Evolutionary conservation across 2,113 vertebrate genomes (phyloP), one percentile per base, ranked within the genome.

Genomic region (Tetraodon nigroviridis): DNA sequence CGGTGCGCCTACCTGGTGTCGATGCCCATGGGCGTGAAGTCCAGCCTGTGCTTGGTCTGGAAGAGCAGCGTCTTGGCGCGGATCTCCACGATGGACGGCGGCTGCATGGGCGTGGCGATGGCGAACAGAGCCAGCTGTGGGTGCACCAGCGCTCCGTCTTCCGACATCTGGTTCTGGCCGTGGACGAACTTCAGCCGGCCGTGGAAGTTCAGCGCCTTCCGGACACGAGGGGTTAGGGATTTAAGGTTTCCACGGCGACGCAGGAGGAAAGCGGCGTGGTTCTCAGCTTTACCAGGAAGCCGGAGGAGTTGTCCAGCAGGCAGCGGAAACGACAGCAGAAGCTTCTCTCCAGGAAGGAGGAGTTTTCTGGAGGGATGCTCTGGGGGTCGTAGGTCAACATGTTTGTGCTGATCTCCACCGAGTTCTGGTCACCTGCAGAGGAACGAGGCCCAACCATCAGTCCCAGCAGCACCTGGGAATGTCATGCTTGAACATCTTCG

Each of bases 251-350:
- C 8, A 12, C 32, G 11, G 7, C 8, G 10, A 12, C 32, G 12
- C 1, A 27, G 24, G 4, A 37, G 32, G 32, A 6, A 3, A 27
- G 24, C 32, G 2, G 32, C 32, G 10, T 3, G 8, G 32, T 37
- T 17, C 2, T 16, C 1, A 16, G 0, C 24, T 17, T 57, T 80
- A 93, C 92, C 86, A 92, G 76, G 75, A 94, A 93, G 56, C 91
- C 91, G 0, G 92, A 92, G 22, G 91, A 92, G 69, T 90, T 92
- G 85, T 92, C 92, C 17, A 92, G 85, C n/a, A 93, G 87, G 75
- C 92, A 93, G 61, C 90, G 87, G 66, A 93, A 93, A 0, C 86
- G 84, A 50, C 92, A 93, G 73, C 90, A 80, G 21, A 93, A 93
- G 76, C 81, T 91, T 50, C 91, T 90, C 78, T 93, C 92, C 74